Conservation (phyloP, 2,113 vertebrate species). For the Brachyhypopomus occidentalis region DNA sequence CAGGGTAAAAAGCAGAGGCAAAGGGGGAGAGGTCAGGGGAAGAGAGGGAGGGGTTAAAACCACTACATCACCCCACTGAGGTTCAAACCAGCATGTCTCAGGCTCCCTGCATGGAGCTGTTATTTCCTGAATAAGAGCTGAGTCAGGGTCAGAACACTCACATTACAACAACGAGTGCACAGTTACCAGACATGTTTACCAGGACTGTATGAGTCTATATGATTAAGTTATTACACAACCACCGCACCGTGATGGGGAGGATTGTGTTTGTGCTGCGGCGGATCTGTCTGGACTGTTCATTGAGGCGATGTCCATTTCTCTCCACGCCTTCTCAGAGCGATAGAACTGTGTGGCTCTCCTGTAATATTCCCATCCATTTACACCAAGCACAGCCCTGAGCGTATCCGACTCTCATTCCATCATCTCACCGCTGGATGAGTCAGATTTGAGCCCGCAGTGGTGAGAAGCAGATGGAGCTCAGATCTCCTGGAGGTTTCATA, state of each 20-base stretch:
- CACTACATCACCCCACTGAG: background rate
- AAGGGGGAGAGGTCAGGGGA: background rate
- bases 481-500: background rate
- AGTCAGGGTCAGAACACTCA: background rate
- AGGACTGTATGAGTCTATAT: too few relatives aligned
- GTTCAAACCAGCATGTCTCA: background rate
- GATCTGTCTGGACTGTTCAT: background rate
- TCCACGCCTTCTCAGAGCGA: background rate
- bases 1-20: background rate
- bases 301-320: background rate
- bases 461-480: background rate
- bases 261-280: background rate
- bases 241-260: background rate
- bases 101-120: background rate
- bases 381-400: background rate
- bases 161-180: background rate
- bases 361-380: constrained; percentile 1
- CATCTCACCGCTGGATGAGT: constrained; percentile 7
- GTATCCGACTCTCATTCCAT: background rate
- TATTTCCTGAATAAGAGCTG: background rate
- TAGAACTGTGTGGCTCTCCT: background rate
- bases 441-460: background rate
- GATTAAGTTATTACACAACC: background rate
- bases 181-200: too few relatives aligned
- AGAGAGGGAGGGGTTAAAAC: background rate